Evolutionary conservation across 2,797 vertebrate species (phyloP).

Genomic region (Rhinella marina): DNA sequence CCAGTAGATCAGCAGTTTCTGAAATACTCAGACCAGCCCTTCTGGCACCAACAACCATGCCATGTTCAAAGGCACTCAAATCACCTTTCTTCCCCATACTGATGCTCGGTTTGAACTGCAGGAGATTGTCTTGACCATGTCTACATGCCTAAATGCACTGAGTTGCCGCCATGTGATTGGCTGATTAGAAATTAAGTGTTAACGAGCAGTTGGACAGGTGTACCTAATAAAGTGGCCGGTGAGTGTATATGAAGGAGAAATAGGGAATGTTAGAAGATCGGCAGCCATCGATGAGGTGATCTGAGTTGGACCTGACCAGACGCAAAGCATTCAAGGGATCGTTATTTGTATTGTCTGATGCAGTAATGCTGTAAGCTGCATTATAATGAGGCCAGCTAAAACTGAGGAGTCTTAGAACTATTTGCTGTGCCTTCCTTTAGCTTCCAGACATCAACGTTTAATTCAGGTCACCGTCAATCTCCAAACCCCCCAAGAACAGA

Average conservation of each 20-base stretch:
- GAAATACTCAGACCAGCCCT: too few species aligned
- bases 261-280: not conserved
- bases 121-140: too few species aligned
- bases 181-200: too few species aligned
- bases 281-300: not conserved
- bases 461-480: slow-evolving; percentile 27
- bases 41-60: too few species aligned
- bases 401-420: not conserved
- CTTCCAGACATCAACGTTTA: slow-evolving; percentile 15
- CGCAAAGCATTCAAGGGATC: not conserved
- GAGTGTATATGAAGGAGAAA: not conserved
- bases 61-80: too few species aligned
- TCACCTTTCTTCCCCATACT: too few species aligned
- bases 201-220: too few species aligned
- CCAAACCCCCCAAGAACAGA: not conserved
- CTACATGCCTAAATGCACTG: too few species aligned
- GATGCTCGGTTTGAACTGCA: too few species aligned
- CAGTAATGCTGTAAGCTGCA: slow-evolving; percentile 11
- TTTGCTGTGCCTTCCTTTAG: not conserved
- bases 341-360: slow-evolving; percentile 14
- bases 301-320: not conserved
- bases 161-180: too few species aligned
- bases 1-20: too few species aligned
- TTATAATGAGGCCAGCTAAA: slow-evolving; percentile 26
- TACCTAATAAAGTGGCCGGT: too few species aligned